A percentile compares a stretch with the other conserved stretches of the same genome.
Conservation (phyloP, 2,797 vertebrate genomes). For the Cottoperca gobio region DNA sequence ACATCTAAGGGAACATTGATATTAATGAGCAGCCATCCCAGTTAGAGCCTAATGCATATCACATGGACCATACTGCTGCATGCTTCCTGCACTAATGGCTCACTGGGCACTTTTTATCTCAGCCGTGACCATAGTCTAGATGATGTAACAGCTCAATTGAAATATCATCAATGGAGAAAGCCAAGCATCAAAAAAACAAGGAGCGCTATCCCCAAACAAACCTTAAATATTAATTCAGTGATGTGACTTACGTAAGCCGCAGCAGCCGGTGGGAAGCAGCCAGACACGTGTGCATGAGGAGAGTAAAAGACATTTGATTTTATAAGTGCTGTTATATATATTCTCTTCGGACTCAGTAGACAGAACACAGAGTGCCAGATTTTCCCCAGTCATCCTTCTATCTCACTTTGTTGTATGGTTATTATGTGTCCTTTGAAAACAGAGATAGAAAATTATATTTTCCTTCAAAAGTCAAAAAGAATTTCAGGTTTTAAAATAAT, state of each 20-base stretch:
- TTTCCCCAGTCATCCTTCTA: constrained; percentile 1
- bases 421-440: constrained; percentile 14
- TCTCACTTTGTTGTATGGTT: not conserved
- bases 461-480: constrained; percentile 3
- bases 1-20: constrained; percentile 64
- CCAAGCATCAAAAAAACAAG: constrained; percentile 45
- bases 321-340: constrained; percentile 32
- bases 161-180: constrained; percentile 59
- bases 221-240: constrained; percentile 76
- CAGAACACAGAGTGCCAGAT: not conserved
- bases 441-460: not conserved
- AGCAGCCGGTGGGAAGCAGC: constrained; percentile 38
- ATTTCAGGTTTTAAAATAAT: not conserved
- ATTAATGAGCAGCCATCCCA: constrained; percentile 67
- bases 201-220: constrained; percentile 58
- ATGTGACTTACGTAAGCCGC: constrained; percentile 71
- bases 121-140: constrained; percentile 65
- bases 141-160: constrained; percentile 76
- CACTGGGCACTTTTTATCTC: constrained; percentile 66
- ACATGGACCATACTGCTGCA: constrained; percentile 63
- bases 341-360: constrained; percentile 35
- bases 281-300: constrained; percentile 47
- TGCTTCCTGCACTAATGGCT: constrained; percentile 59
- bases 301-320: constrained; percentile 32
- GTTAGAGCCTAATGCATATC: constrained; percentile 61